Conservation (phyloP, 2,888 invertebrate species). For the Spilosoma lubricipeda region DNA sequence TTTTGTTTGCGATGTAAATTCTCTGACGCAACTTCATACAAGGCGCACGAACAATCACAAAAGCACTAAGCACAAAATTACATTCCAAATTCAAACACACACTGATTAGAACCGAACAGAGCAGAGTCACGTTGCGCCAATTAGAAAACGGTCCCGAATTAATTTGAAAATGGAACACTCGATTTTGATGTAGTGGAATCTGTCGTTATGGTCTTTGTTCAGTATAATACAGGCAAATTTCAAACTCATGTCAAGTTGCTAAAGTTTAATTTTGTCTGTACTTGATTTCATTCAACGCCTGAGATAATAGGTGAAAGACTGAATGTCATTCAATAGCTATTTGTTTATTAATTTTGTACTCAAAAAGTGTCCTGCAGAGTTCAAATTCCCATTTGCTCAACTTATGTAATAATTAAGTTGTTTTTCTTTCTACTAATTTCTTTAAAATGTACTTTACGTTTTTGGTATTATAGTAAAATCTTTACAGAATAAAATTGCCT, state of each 20-base stretch:
- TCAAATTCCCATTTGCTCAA: conserved; percentile 23
- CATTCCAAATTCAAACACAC: conserved; percentile 77
- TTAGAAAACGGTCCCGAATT: conserved; percentile 83
- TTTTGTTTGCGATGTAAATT: conserved; percentile 53
- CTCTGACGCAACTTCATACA: conserved; percentile 55
- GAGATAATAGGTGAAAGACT: conserved; percentile 60
- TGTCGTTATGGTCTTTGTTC: conserved; percentile 61
- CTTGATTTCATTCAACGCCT: conserved; percentile 40
- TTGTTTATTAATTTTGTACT: conserved; percentile 54
- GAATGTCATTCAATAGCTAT: conserved; percentile 56
- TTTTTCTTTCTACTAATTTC: conserved; percentile 49
- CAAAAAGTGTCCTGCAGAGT: conserved; percentile 40
- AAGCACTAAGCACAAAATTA: conserved; percentile 73
- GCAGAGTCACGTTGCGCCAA: conserved; percentile 83
- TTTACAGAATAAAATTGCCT: conserved; percentile 23
- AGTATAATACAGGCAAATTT: conserved; percentile 30
- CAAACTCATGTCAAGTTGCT: conserved; percentile 34
- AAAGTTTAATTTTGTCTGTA: conserved; percentile 33
- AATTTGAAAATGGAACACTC: conserved; percentile 85
- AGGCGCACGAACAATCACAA: conserved; percentile 66
- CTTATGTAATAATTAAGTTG: conserved; percentile 61
- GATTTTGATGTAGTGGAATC: conserved; percentile 84
- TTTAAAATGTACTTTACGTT: conserved; percentile 36
- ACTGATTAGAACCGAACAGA: conserved; percentile 75
- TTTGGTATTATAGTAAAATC: conserved; percentile 36